A percentile compares a stretch with the other conserved stretches of the same genome.
These are phyloP conservation scores for Ectropis crepuscularia DNA, from an alignment of 2,888 invertebrate genomes.

Conservation along the genomic window DNA sequence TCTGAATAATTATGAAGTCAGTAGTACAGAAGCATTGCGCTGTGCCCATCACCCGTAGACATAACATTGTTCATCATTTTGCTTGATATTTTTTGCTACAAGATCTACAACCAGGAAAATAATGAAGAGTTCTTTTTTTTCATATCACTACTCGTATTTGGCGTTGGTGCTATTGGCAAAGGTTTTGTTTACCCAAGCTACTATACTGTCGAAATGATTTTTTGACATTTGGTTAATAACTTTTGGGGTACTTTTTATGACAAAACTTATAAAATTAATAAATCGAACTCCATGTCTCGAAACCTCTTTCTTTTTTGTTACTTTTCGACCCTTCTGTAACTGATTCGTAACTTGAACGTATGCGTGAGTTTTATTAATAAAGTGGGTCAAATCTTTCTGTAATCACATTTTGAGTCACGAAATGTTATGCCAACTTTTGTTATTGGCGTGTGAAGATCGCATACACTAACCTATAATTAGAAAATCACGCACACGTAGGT, in stretches of 20 bases:
- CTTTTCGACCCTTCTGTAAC: neutral
- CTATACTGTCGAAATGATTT: too few relatives aligned
- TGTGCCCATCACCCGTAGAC: too few relatives aligned
- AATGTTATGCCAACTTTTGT: slow-evolving; percentile 15
- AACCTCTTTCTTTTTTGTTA: neutral
- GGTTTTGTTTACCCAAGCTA: too few relatives aligned
- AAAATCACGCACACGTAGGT: neutral
- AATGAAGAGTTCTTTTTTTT: too few relatives aligned
- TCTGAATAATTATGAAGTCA: too few relatives aligned
- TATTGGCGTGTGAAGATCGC: slow-evolving; percentile 20
- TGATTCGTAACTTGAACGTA: slow-evolving; percentile 5
- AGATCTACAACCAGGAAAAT: too few relatives aligned
- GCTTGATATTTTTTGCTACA: too few relatives aligned
- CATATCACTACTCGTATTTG: too few relatives aligned
- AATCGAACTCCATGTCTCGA: neutral
- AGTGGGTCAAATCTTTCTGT: slow-evolving; percentile 8
- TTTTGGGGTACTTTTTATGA: neutral
- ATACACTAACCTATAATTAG: slow-evolving; percentile 15
- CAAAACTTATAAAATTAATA: neutral
- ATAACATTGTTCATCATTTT: too few relatives aligned
- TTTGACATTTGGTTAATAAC: neutral
- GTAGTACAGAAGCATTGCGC: too few relatives aligned
- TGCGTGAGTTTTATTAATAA: slow-evolving; percentile 29
- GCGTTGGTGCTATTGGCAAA: too few relatives aligned
- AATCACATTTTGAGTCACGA: slow-evolving; percentile 22